phyloP scores from a whole-genome alignment of 2,888 invertebrate genomes.

The Norana najaformis region DNA sequence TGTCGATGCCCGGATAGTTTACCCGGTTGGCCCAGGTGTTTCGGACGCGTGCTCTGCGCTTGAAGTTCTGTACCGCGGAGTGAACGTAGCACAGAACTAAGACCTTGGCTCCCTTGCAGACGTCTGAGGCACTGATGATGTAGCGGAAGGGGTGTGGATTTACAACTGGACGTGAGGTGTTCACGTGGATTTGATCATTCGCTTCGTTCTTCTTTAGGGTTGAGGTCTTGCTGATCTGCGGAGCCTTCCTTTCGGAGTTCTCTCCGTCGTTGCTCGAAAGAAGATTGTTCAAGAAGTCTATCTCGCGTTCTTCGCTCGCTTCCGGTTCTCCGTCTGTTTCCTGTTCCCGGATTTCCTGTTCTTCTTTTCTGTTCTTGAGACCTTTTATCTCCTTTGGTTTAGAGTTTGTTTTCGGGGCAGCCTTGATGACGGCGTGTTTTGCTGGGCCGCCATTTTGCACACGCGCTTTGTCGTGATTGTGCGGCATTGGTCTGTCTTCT shows the following conservation, averaged over 20 bases:
- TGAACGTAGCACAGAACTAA: constrained; percentile 58
- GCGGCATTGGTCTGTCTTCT: not conserved
- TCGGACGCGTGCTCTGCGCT: constrained; percentile 54
- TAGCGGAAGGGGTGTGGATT: constrained; percentile 53
- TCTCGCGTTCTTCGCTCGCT: no score
- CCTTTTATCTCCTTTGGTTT: not conserved
- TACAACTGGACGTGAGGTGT: constrained; percentile 32
- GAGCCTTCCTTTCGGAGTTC: not conserved
- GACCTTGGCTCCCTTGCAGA: constrained; percentile 47
- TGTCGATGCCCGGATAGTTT: constrained; percentile 46
- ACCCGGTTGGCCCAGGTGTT: constrained; percentile 57
- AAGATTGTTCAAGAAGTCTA: no score
- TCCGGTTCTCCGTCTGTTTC: not conserved
- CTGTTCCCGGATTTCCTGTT: not conserved
- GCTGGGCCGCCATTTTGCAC: not conserved
- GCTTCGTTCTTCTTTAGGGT: not conserved
- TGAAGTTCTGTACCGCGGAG: constrained; percentile 56
- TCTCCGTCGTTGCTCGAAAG: not conserved
- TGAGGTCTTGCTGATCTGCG: not conserved
- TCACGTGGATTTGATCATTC: not conserved
- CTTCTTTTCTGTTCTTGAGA: not conserved
- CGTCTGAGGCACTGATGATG: constrained; percentile 47
- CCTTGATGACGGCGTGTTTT: not conserved
- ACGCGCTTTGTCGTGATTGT: not conserved
- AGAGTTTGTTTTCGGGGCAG: not conserved